phyloP scores from a whole-genome alignment of 2,113 vertebrate species.

The Aramus guarauna region DNA sequence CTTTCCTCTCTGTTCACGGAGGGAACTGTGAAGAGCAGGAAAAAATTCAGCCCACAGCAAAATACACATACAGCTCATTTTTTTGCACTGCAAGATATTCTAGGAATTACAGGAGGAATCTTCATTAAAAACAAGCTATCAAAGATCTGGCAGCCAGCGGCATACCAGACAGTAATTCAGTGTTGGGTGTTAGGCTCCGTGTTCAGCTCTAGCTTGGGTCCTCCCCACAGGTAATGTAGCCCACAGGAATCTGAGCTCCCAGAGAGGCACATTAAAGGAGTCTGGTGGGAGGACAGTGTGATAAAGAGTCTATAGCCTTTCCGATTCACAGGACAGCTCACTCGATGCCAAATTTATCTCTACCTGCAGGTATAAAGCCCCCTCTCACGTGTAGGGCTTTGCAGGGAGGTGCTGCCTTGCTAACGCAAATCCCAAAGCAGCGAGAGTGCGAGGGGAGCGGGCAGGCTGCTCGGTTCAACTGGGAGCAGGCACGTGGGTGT shows the following conservation, averaged over 20 bases:
- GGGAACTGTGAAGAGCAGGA: constrained; percentile 52
- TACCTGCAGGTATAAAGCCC: background rate
- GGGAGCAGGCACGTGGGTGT: constrained; percentile 10
- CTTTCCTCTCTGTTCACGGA: constrained; percentile 49
- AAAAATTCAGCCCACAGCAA: constrained; percentile 64
- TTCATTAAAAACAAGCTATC: constrained; percentile 65
- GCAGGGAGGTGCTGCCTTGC: background rate
- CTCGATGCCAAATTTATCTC: background rate
- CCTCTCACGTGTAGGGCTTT: accelerated
- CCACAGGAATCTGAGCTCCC: background rate
- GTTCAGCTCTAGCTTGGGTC: background rate
- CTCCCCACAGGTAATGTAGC: background rate
- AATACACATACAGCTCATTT: constrained; percentile 49
- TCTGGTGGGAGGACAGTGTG: background rate
- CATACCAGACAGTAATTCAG: constrained; percentile 35
- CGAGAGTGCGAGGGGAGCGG: accelerated
- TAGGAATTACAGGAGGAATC: constrained; percentile 62
- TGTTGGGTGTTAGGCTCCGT: background rate
- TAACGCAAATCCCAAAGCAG: background rate
- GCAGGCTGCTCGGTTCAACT: background rate
- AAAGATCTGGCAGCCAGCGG: constrained; percentile 31
- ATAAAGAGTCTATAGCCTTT: background rate
- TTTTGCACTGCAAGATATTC: constrained; percentile 39
- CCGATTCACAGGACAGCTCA: background rate
- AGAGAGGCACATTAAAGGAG: background rate